Conservation (phyloP, 2,888 invertebrate genomes). For the Lepetodrilus schrolli region DNA sequence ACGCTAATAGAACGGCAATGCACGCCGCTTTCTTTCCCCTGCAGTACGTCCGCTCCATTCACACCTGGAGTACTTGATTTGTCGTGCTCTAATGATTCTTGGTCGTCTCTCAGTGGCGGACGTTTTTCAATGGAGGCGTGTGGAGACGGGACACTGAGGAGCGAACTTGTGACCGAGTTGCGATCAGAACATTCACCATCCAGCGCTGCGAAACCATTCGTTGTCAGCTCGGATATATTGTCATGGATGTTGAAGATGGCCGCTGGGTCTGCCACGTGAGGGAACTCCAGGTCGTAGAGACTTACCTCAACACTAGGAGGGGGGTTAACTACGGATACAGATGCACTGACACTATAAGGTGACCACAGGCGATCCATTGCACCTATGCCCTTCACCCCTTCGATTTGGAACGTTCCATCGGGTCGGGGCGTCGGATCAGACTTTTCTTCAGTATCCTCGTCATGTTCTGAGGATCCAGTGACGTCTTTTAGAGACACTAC, state of each 20-base stretch:
- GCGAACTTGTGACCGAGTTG: neutral
- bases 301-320: constrained; percentile 4
- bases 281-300: constrained; percentile 1
- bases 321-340: constrained; percentile 8
- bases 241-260: neutral
- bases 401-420: neutral
- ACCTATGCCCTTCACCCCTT: neutral
- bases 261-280: neutral
- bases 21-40: neutral
- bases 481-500: neutral
- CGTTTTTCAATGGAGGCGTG: neutral
- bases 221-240: neutral
- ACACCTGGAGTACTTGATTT: too few species aligned
- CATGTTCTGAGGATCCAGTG: neutral
- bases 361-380: neutral
- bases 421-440: neutral
- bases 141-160: neutral
- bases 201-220: neutral
- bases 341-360: neutral
- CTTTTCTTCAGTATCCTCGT: neutral
- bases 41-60: too few species aligned
- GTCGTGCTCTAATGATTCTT: too few species aligned
- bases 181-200: neutral
- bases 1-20: neutral
- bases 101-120: neutral